Evolutionary conservation across 2,113 vertebrate genomes (phyloP), one percentile per base, ranked within the genome.

Genomic region (Mustelus asterias): DNA sequence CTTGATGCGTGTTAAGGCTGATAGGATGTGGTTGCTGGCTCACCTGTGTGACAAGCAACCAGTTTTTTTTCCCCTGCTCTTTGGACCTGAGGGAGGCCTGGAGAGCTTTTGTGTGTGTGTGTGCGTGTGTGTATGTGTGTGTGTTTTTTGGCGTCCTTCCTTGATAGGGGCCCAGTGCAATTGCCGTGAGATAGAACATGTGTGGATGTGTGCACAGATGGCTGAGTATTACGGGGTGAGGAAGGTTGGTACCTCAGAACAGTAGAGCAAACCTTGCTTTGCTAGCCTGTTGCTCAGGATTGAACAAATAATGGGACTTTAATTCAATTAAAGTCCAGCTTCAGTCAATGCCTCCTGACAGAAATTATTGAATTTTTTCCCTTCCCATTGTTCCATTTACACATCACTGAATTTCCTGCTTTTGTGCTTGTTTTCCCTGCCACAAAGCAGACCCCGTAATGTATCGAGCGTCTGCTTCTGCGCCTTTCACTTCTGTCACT

Each of bases 291-390:
- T 98, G 98, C 98, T 98, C 97, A 97, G 97, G 98, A 98, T 98
- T 98, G 98, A 97, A 97, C 98, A 99, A 99, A 99, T 99, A 99
- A 99, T 98, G 98, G 98, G 98, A 98, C 98, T 99, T 99, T 99
- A 99, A 99, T 99, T 99, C 98, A 99, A 99, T 99, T 99, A 99
- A 98, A 98, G 98, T 98, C 98, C 97, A 98, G 98, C 98, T 98
- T 98, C 98, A 98, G 98, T 97, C 97, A 97, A 98, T 97, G 98
- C 98, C 98, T 98, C 98, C 98, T 98, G 97, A 98, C 98, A 98
- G 98, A 98, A 98, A 98, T 98, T 97, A 98, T 98, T 98, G 98
- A 98, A 98, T 98, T 98, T 98, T 54, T 98, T 98, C 97, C 96
- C 85, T 97, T 97, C 97, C 97, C 97, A 97, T 98, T 98, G 98